Evolutionary conservation across 2,113 vertebrate species (phyloP).

Genomic region (Podiceps cristatus): DNA sequence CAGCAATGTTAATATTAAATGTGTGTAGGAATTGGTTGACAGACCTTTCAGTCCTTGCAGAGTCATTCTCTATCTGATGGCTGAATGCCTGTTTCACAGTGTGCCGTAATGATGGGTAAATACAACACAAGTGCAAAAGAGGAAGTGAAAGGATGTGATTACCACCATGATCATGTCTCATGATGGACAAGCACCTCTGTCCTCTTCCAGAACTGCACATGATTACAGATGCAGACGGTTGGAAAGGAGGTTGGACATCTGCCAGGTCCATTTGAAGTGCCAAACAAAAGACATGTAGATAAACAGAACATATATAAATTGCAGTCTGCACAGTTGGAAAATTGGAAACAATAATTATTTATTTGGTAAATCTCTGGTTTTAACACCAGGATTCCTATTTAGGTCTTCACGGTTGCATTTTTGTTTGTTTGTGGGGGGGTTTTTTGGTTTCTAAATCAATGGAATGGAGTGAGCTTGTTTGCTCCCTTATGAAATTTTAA

Average conservation of each 20-base stretch:
- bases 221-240: neutral
- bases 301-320: neutral
- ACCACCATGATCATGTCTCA: neutral
- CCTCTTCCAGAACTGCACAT: neutral
- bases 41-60: neutral
- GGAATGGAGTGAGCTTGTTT: neutral
- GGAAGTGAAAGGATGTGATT: neutral
- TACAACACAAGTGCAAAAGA: neutral
- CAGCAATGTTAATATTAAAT: neutral
- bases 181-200: neutral
- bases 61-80: neutral
- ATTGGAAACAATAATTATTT: neutral
- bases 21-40: neutral
- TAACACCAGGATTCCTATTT: neutral
- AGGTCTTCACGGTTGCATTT: neutral
- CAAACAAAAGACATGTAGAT: neutral
- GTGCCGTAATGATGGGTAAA: neutral
- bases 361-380: neutral
- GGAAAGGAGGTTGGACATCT: neutral
- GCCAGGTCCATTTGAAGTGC: neutral
- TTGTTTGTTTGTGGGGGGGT: neutral
- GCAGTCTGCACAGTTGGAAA: neutral
- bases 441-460: neutral
- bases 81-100: neutral
- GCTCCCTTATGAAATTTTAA: neutral